Conservation (phyloP, 64 coral and sea anemone species). For the Hydrozoanthus tunicans region DNA sequence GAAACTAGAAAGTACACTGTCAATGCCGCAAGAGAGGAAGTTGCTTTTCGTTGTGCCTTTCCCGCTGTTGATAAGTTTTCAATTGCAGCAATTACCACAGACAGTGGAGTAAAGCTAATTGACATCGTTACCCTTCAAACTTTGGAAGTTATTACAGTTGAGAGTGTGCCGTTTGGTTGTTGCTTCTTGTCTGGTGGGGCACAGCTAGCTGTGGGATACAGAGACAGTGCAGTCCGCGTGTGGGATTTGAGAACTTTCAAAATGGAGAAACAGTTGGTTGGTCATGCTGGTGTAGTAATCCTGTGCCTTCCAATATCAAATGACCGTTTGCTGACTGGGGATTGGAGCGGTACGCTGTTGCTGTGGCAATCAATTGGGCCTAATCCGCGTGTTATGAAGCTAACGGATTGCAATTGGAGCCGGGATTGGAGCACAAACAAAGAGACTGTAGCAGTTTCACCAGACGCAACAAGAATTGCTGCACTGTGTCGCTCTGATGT, state of each 20-base stretch:
- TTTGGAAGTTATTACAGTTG: background rate
- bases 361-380: constrained; percentile 13
- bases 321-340: constrained; percentile 25
- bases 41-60: constrained; percentile 11
- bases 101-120: background rate
- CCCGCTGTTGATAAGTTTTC: background rate
- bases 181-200: constrained; percentile 25
- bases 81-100: background rate
- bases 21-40: background rate
- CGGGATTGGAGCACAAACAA: constrained; percentile 42
- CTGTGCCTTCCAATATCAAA: background rate
- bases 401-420: constrained; percentile 33
- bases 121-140: constrained; percentile 28
- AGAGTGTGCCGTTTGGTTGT: constrained; percentile 22
- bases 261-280: background rate
- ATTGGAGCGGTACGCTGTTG: constrained; percentile 40
- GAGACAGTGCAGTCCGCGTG: constrained; percentile 27
- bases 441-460: constrained; percentile 30
- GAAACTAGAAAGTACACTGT: background rate
- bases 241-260: constrained; percentile 26
- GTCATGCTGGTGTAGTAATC: constrained; percentile 18
- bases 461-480: constrained; percentile 33
- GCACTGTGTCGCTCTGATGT: constrained; percentile 10
- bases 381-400: background rate
- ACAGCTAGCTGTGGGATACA: constrained; percentile 47